Percentiles rank a stretch among this genome's conserved stretches.
phyloP scores from a whole-genome alignment of 64 coral and sea anemone genomes.

The Stylophora pistillata region DNA sequence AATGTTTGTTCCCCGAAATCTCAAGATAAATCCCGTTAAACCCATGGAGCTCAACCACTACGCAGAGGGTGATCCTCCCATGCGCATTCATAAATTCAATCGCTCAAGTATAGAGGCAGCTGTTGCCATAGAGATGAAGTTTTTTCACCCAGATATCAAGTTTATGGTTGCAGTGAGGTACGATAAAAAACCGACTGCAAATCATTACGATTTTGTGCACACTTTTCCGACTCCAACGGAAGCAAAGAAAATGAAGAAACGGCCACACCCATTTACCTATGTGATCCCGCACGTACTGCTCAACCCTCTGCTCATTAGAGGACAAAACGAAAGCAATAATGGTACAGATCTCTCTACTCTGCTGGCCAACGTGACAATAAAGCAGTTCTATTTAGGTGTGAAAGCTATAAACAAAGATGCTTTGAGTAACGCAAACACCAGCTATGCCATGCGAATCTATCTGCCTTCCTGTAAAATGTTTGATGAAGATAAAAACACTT shows the following conservation, averaged over 20 bases:
- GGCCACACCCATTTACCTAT: conserved; percentile 86
- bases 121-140: conserved; percentile 69
- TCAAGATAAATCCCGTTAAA: conserved; percentile 88
- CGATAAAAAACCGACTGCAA: conserved; percentile 66
- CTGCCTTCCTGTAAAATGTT: conserved; percentile 90
- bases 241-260: conserved; percentile 81
- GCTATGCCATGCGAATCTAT: conserved; percentile 85
- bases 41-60: conserved; percentile 83
- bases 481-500: conserved; percentile 74
- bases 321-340: conserved; percentile 36
- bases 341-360: not conserved
- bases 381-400: conserved; percentile 79
- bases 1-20: conserved; percentile 91
- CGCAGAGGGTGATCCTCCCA: conserved; percentile 68
- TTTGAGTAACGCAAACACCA: conserved; percentile 45
- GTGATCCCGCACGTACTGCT: conserved; percentile 65
- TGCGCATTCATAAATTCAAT: conserved; percentile 94
- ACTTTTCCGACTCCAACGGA: conserved; percentile 69
- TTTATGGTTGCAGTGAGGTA: conserved; percentile 66
- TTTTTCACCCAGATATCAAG: conserved; percentile 67
- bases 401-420: conserved; percentile 80
- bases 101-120: conserved; percentile 66
- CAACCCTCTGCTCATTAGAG: conserved; percentile 50
- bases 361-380: conserved; percentile 15
- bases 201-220: conserved; percentile 72